A percentile compares a stretch with the other conserved stretches of the same genome.
Evolutionary conservation across 2,113 vertebrate species (phyloP).

Genomic region (Tamias sibiricus): DNA sequence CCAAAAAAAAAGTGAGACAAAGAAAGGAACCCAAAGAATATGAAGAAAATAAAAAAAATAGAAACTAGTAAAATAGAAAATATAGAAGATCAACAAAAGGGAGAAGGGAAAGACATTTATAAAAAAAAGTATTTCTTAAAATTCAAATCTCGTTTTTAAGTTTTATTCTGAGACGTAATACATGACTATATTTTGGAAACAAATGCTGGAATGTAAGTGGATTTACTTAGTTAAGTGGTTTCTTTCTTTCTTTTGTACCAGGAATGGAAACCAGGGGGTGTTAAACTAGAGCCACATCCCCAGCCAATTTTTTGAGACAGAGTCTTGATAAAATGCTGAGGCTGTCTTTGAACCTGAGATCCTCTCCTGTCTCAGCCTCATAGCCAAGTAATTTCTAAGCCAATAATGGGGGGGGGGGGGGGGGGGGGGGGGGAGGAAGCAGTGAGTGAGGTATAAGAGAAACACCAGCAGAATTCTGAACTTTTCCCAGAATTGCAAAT

Average conservation of each 20-base stretch:
- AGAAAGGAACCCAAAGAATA: not conserved
- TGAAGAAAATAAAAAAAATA: conserved; percentile 1
- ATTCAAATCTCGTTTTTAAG: conserved; percentile 48
- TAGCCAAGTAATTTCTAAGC: not conserved
- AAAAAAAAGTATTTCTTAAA: conserved; percentile 19
- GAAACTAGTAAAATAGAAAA: conserved; percentile 40
- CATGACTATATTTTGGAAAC: not conserved
- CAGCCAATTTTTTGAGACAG: too few species aligned
- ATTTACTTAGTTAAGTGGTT: not conserved
- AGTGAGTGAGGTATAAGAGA: not conserved
- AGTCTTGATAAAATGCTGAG: too few species aligned
- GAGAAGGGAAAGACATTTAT: not conserved
- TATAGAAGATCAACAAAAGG: not conserved
- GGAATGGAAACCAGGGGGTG: too few species aligned
- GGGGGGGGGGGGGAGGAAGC: too few species aligned
- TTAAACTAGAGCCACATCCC: too few species aligned
- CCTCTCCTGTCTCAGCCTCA: too few species aligned
- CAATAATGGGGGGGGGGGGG: not conserved
- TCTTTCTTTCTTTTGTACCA: too few species aligned
- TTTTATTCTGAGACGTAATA: not conserved
- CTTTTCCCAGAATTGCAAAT: not conserved
- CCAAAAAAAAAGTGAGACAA: not conserved
- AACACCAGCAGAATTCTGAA: not conserved
- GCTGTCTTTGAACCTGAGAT: too few species aligned
- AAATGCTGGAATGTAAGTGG: not conserved